Percentiles rank a stretch among this genome's conserved stretches.
These are phyloP conservation scores for Rousettus madagascariensis DNA, from an alignment of 2,797 vertebrate species.

Conservation along the genomic window DNA sequence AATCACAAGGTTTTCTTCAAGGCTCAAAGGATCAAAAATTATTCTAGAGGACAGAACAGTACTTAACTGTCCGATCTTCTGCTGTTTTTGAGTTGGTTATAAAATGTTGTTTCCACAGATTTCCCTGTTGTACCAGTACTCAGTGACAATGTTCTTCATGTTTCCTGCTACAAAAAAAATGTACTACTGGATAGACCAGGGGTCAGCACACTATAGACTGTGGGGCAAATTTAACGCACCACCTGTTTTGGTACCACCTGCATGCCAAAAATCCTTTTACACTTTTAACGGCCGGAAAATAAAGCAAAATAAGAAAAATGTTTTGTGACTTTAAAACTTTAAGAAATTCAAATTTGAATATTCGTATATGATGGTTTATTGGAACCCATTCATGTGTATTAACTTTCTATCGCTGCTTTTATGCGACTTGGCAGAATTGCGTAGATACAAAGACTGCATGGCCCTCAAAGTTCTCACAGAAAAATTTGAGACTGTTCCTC, in stretches of 20 bases:
- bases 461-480: neutral
- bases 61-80: neutral
- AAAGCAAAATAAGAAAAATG: neutral
- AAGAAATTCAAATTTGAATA: neutral
- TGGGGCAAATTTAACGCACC: neutral
- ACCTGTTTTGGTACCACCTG: neutral
- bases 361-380: neutral
- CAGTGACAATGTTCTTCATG: neutral
- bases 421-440: neutral
- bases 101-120: neutral
- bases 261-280: neutral
- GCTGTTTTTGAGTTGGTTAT: neutral
- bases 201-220: neutral
- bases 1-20: neutral
- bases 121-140: neutral
- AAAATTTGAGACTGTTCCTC: neutral
- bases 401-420: neutral
- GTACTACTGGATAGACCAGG: neutral
- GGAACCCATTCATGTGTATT: neutral
- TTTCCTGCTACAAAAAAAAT: neutral
- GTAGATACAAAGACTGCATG: neutral
- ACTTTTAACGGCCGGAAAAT: neutral
- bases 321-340: neutral
- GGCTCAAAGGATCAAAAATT: neutral
- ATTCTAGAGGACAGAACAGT: neutral